A percentile compares a stretch with the other conserved stretches of the same genome.
phyloP scores from a whole-genome alignment of 2,888 invertebrate species.

The Zygothrica quintamaculata region DNA sequence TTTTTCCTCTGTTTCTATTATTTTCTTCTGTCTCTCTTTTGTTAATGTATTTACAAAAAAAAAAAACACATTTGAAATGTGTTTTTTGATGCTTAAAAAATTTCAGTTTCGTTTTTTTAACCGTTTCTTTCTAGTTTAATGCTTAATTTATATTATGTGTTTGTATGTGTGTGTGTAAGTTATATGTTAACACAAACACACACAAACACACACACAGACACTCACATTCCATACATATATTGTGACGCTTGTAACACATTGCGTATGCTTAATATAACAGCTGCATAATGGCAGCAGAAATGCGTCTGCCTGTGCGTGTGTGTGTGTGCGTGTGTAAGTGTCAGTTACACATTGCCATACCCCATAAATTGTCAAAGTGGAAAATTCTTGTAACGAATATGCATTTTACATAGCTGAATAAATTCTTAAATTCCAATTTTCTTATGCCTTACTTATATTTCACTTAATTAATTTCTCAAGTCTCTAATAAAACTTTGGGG shows the following conservation, averaged over 20 bases:
- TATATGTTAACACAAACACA: slow-evolving; percentile 27
- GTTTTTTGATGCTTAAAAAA: slow-evolving; percentile 14
- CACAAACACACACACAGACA: slow-evolving; percentile 42
- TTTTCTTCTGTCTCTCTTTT: slow-evolving; percentile 8
- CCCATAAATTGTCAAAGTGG: background rate
- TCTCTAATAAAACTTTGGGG: slow-evolving; percentile 3
- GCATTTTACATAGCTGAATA: slow-evolving; percentile 8
- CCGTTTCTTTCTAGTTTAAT: slow-evolving; percentile 3
- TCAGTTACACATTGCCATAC: background rate
- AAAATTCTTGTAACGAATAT: slow-evolving; percentile 1
- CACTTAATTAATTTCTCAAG: slow-evolving; percentile 2
- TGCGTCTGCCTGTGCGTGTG: background rate
- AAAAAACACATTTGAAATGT: slow-evolving; percentile 71
- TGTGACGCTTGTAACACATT: slow-evolving; percentile 44
- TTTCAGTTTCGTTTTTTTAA: slow-evolving; percentile 19
- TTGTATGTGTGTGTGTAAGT: background rate
- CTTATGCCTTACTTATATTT: slow-evolving; percentile 19
- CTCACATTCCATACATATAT: slow-evolving; percentile 48
- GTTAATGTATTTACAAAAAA: slow-evolving; percentile 41
- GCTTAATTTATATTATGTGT: background rate
- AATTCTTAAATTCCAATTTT: slow-evolving; percentile 4
- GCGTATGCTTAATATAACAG: slow-evolving; percentile 44
- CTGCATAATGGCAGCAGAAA: slow-evolving; percentile 62
- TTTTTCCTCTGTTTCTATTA: slow-evolving; percentile 1
- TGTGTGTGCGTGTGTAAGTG: background rate